phyloP scores from a whole-genome alignment of 92 coral and sea anemone species.

The Umimayanthus chanpuru region DNA sequence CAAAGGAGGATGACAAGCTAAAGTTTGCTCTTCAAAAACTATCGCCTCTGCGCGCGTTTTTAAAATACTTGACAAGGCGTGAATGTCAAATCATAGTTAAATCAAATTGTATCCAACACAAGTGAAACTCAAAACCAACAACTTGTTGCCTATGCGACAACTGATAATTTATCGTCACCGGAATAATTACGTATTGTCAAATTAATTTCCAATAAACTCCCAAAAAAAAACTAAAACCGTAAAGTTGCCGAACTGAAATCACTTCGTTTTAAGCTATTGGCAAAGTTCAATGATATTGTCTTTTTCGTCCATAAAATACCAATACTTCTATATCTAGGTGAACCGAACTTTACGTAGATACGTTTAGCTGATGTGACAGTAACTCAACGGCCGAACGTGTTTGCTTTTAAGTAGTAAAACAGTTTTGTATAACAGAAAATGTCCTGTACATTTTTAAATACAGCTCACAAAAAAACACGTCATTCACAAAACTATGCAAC shows the following conservation, averaged over 20 bases:
- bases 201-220: conserved; percentile 1
- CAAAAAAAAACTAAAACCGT: not conserved
- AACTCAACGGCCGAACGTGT: not conserved
- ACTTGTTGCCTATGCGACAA: too few species aligned
- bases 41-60: too few species aligned
- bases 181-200: too few species aligned
- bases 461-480: not conserved
- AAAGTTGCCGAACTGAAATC: not conserved
- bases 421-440: not conserved
- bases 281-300: not conserved
- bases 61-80: too few species aligned
- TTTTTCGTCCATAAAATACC: not conserved
- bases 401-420: not conserved
- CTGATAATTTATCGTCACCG: too few species aligned
- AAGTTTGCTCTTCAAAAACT: too few species aligned
- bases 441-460: not conserved
- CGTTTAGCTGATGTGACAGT: not conserved
- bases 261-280: not conserved
- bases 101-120: too few species aligned
- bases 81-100: too few species aligned
- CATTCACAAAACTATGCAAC: not conserved
- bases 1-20: too few species aligned
- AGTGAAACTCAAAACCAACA: too few species aligned
- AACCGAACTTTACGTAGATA: not conserved
- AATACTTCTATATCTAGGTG: too few species aligned